These are phyloP conservation scores for Heterochromis multidens DNA, from an alignment of 2,113 vertebrate species.

Conservation along the genomic window DNA sequence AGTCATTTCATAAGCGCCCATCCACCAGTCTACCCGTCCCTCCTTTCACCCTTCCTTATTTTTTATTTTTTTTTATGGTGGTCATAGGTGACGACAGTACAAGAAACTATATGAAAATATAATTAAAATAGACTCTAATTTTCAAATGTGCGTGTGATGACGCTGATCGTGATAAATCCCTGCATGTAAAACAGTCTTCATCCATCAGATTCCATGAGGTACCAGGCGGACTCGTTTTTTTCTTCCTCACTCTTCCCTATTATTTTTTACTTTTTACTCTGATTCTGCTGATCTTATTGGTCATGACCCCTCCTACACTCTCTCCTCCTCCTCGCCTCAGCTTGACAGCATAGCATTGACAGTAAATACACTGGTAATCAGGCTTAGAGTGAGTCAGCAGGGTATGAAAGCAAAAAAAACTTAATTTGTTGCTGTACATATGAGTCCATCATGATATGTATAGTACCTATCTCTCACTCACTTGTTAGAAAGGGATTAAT, in stretches of 20 bases:
- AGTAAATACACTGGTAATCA: not conserved
- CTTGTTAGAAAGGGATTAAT: not conserved
- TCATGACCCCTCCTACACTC: slow-evolving; percentile 54
- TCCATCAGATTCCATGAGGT: not conserved
- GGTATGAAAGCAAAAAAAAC: not conserved
- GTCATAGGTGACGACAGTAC: not conserved
- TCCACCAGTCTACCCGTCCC: slow-evolving; percentile 20
- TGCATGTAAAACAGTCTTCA: slow-evolving; percentile 5
- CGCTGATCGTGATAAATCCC: not conserved
- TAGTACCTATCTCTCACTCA: not conserved
- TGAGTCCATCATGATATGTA: not conserved
- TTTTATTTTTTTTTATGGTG: not conserved
- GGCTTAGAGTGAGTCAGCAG: not conserved
- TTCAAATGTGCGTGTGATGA: not conserved
- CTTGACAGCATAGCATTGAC: slow-evolving; percentile 12
- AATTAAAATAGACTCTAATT: not conserved
- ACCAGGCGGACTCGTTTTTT: not conserved
- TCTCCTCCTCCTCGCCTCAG: not conserved
- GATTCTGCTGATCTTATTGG: not conserved
- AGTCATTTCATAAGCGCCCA: slow-evolving; percentile 72
- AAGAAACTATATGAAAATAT: not conserved
- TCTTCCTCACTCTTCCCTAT: not conserved
- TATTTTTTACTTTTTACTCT: not conserved
- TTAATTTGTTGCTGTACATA: not conserved
- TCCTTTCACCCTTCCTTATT: not conserved